These are phyloP conservation scores for Ctenomys sociabilis DNA, from an alignment of 2,113 vertebrate genomes.

Conservation along the genomic window DNA sequence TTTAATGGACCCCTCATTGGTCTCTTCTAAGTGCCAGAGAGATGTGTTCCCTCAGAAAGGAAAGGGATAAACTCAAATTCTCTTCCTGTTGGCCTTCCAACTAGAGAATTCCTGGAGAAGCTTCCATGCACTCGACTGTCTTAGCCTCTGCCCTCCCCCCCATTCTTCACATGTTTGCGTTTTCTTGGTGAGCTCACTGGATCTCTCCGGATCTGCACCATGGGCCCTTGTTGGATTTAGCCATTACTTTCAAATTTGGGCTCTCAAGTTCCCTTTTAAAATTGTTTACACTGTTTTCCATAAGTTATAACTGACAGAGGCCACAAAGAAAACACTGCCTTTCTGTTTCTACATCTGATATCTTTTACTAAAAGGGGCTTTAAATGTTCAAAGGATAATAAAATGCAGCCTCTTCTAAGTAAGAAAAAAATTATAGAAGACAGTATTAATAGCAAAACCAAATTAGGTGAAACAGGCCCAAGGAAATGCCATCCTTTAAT, in stretches of 20 bases:
- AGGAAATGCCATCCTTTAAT: constrained; percentile 40
- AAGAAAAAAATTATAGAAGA: constrained; percentile 60
- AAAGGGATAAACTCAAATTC: neutral
- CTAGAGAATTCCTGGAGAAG: constrained; percentile 16
- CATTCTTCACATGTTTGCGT: neutral
- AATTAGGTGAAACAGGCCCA: neutral
- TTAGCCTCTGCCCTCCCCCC: neutral
- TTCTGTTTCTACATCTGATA: constrained; percentile 58
- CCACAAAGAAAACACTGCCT: constrained; percentile 50
- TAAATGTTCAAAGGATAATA: constrained; percentile 48
- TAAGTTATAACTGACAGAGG: constrained; percentile 15
- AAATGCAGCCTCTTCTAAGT: neutral
- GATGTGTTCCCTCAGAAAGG: constrained; percentile 17
- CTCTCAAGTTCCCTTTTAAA: neutral
- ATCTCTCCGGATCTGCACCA: neutral
- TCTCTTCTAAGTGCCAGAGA: neutral
- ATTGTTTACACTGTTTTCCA: constrained; percentile 37
- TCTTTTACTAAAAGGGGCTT: constrained; percentile 45
- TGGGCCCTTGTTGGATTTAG: neutral
- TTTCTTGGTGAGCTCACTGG: constrained; percentile 33
- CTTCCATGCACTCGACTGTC: neutral
- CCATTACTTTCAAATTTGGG: neutral
- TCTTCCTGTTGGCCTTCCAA: neutral
- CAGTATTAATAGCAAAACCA: constrained; percentile 7
- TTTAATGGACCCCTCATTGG: neutral